phyloP scores from a whole-genome alignment of 1,140 invertebrate genomes.

The Patella vulgata region DNA sequence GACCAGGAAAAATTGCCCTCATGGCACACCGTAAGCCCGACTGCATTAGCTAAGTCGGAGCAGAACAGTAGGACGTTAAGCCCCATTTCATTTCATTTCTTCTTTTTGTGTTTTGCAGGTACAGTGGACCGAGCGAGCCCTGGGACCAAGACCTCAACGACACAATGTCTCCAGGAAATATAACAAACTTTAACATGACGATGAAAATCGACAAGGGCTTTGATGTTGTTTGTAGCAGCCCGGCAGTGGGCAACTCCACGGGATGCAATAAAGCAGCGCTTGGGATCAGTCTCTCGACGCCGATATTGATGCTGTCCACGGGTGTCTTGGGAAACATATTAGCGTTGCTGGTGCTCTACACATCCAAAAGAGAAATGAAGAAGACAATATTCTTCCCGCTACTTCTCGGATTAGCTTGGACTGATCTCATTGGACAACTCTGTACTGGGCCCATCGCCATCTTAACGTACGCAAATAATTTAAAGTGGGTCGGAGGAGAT shows the following conservation, averaged over 20 bases:
- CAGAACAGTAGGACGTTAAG: too few species aligned
- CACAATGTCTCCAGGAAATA: neutral
- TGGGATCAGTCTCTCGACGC: constrained; percentile 49
- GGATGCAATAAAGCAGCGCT: constrained; percentile 34
- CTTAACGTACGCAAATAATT: constrained; percentile 60
- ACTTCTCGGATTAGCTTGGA: constrained; percentile 64
- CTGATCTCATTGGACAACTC: constrained; percentile 64
- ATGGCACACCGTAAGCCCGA: too few species aligned
- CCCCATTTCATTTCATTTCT: too few species aligned
- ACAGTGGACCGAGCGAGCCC: too few species aligned
- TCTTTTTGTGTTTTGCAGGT: too few species aligned
- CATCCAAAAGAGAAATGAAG: constrained; percentile 45
- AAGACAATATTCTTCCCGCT: constrained; percentile 66
- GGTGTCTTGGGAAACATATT: constrained; percentile 64
- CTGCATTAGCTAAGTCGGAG: too few species aligned
- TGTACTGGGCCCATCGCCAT: constrained; percentile 63
- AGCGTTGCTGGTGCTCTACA: constrained; percentile 62
- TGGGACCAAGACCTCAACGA: neutral
- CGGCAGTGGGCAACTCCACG: neutral
- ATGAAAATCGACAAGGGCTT: constrained; percentile 1
- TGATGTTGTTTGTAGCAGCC: neutral
- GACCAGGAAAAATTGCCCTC: too few species aligned
- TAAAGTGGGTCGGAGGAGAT: constrained; percentile 60
- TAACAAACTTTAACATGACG: neutral
- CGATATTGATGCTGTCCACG: constrained; percentile 48